These are phyloP conservation scores for Bryconaethiops microstoma DNA, from an alignment of 2,797 vertebrate species.

Conservation along the genomic window DNA sequence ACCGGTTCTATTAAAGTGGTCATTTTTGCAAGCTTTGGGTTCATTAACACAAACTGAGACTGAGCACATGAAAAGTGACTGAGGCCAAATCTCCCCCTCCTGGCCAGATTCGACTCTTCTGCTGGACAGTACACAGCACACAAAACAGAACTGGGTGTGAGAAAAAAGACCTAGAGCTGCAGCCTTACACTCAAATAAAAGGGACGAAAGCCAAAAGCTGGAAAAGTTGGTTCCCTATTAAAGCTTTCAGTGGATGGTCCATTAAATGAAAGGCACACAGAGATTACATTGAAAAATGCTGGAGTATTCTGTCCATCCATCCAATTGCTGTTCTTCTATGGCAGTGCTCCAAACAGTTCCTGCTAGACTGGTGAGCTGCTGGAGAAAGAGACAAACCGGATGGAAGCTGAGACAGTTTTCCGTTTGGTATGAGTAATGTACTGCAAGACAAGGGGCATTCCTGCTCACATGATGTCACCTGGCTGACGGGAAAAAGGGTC, in stretches of 20 bases:
- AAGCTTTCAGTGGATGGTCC: neutral
- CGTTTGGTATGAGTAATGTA: conserved; percentile 3
- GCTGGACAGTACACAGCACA: conserved; percentile 1
- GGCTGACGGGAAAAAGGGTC: conserved; percentile 10
- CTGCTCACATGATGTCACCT: conserved; percentile 4
- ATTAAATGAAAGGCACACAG: too few species aligned
- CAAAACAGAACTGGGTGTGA: conserved; percentile 46
- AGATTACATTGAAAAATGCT: too few species aligned
- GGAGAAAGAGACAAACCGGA: neutral
- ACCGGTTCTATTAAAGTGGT: conserved; percentile 25
- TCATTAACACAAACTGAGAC: conserved; percentile 35
- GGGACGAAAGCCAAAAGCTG: neutral
- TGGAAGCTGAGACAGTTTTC: neutral
- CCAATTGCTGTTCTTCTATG: neutral
- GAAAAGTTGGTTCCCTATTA: neutral
- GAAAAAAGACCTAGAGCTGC: neutral
- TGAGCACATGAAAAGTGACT: neutral
- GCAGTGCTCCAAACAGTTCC: neutral
- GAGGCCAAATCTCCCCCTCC: conserved; percentile 21
- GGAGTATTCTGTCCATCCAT: too few species aligned
- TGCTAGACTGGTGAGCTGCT: neutral
- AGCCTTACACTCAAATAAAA: neutral
- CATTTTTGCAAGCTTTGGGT: conserved; percentile 30
- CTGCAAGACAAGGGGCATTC: conserved; percentile 4
- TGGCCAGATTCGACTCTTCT: neutral